phyloP scores from a whole-genome alignment of 2,113 vertebrate genomes.

The Athene noctua region DNA sequence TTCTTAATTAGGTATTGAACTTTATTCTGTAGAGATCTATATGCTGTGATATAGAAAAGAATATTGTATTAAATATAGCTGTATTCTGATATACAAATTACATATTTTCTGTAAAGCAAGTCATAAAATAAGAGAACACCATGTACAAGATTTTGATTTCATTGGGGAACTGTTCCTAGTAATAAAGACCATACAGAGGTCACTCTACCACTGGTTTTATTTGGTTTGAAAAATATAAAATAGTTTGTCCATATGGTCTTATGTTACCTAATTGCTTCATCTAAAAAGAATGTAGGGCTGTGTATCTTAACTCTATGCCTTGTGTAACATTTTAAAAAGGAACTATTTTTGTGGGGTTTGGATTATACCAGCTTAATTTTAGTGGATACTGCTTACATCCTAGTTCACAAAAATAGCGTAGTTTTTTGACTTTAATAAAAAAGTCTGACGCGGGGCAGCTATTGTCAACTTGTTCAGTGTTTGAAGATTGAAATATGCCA shows the following conservation, averaged over 20 bases:
- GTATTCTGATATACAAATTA: constrained; percentile 22
- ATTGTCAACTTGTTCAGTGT: not conserved
- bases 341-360: constrained; percentile 9
- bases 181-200: constrained; percentile 39
- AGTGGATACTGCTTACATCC: not conserved
- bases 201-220: constrained; percentile 42
- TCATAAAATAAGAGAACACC: constrained; percentile 46
- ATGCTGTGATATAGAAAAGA: not conserved
- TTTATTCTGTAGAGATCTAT: not conserved
- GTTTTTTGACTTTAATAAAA: not conserved
- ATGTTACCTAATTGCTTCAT: constrained; percentile 60
- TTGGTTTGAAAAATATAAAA: constrained; percentile 58
- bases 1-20: constrained; percentile 10
- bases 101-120: constrained; percentile 39
- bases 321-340: constrained; percentile 24
- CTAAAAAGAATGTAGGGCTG: constrained; percentile 57
- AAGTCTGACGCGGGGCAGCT: not conserved
- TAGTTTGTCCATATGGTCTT: constrained; percentile 56
- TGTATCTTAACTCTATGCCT: constrained; percentile 40
- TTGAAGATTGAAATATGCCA: not conserved
- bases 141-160: constrained; percentile 44
- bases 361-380: constrained; percentile 15
- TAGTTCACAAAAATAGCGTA: not conserved
- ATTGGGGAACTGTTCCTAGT: constrained; percentile 32
- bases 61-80: not conserved